Base-by-base conservation (phyloP, 2,113 vertebrate species). In the Hemichromis elongatus region DNA sequence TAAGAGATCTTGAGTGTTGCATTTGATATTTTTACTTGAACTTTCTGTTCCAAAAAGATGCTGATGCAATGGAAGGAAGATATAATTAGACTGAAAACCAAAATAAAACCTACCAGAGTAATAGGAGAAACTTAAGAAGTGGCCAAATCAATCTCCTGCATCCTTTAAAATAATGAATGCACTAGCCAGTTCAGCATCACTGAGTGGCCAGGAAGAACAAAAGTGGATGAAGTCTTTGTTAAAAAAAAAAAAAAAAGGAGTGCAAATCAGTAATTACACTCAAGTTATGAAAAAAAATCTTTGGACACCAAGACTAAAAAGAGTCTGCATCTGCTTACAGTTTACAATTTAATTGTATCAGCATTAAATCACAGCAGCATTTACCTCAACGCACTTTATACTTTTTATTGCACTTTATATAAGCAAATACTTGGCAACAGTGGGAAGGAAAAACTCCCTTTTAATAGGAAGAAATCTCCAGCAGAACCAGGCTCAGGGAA, bases 51-150 rank as follows among this genome's bases (percentile, higher is more conserved):
- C 66, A 70, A 70, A 70, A 26, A 70, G 14, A 70, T 47, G 14
- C 21, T 70, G 45, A 47, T 47, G 40, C 21, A 70, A 9, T 26
- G 40, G 66, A 70, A 14, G 0, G 21, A 70, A 42, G 66, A 5
- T 42, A 26, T 70, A 8, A 45, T 70, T 16, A 45, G 66, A 45
- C 21, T 70, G 37, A 21, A 45, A 68, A 68, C 3, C 37, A 68
- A 26, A 68, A 3, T 9, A 18, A 24, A 42, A 42, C 7, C 37
- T 26, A 7, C 0, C 37, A 45, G 63, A 45, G 21, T 13, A 21
- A 45, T 26, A 18, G 66, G 21, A 0, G 45, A 0, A 70, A 26
- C 5, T 70, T 0, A 21, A 59, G 56, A 9, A 45, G 63, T 45
- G 37, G 21, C 1, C 1, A 42, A 26, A 45, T 18, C 7, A 19